These are phyloP conservation scores for Pycnomerus fuliginosus DNA, from an alignment of 2,888 invertebrate genomes.

Conservation along the genomic window DNA sequence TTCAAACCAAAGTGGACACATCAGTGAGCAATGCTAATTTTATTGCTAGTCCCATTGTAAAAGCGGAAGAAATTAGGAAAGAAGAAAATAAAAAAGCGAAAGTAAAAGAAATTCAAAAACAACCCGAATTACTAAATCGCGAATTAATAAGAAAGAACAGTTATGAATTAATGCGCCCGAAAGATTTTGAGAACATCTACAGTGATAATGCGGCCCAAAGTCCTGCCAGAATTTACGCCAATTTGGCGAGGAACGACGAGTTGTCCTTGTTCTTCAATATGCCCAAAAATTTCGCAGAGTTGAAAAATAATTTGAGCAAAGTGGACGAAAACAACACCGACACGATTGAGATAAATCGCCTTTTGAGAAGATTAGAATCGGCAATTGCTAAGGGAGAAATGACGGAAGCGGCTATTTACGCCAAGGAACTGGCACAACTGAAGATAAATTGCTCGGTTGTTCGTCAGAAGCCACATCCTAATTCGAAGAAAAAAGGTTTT, in stretches of 20 bases:
- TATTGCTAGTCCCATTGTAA: not conserved
- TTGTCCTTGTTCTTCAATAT: conserved; percentile 49
- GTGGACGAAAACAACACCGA: conserved; percentile 48
- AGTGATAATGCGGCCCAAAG: conserved; percentile 41
- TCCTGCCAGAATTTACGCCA: conserved; percentile 53
- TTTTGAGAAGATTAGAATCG: conserved; percentile 71
- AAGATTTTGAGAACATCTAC: conserved; percentile 59
- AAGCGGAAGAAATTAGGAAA: not conserved
- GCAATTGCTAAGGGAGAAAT: conserved; percentile 78
- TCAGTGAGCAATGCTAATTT: not conserved
- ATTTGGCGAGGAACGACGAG: conserved; percentile 50
- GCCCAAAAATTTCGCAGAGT: conserved; percentile 43
- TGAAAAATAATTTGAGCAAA: conserved; percentile 37
- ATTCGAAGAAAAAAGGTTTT: conserved; percentile 26
- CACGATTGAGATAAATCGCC: conserved; percentile 60
- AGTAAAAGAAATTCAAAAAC: not conserved
- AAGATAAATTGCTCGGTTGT: conserved; percentile 74
- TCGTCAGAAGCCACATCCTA: conserved; percentile 47
- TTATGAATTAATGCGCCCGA: conserved; percentile 58
- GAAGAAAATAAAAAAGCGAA: not conserved
- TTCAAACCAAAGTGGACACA: conserved; percentile 54
- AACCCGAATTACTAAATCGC: conserved; percentile 16
- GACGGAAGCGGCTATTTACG: conserved; percentile 72
- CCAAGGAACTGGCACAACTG: conserved; percentile 73
- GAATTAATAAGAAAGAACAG: conserved; percentile 37